A percentile compares a stretch with the other conserved stretches of the same genome.
Evolutionary conservation across 2,797 vertebrate species (phyloP).

Genomic region (Iguana delicatissima): DNA sequence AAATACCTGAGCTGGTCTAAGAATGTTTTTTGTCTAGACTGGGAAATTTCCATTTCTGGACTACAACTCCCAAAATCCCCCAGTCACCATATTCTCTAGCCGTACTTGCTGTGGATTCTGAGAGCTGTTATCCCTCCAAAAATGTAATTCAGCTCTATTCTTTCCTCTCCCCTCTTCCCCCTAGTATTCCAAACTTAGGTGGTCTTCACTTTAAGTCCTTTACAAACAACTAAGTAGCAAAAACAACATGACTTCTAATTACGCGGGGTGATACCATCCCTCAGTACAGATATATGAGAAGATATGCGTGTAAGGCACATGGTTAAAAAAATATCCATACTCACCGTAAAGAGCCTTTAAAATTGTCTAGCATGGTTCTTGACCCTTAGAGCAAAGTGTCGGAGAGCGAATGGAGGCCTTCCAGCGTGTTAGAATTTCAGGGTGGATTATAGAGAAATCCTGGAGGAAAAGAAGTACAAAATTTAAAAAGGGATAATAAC

Average conservation of each 20-base stretch:
- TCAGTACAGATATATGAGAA: background rate
- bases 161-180: background rate
- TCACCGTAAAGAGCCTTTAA: conserved; percentile 79
- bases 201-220: background rate
- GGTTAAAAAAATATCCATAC: conserved; percentile 18
- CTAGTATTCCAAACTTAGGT: background rate
- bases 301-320: background rate
- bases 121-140: background rate
- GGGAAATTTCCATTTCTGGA: too few species aligned
- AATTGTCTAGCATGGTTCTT: conserved; percentile 75
- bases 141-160: background rate
- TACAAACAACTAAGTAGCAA: background rate
- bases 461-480: conserved; percentile 47
- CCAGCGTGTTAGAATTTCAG: conserved; percentile 47
- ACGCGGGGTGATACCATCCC: too few species aligned
- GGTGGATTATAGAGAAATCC: conserved; percentile 56
- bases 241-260: background rate
- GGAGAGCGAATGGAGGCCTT: conserved; percentile 58
- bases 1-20: background rate
- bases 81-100: too few species aligned
- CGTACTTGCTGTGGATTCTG: background rate
- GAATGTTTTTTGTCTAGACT: too few species aligned
- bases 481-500: background rate
- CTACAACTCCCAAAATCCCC: too few species aligned
- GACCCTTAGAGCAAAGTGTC: conserved; percentile 55